phyloP scores from a whole-genome alignment of 2,797 vertebrate species.

The Bovichtus diacanthus region DNA sequence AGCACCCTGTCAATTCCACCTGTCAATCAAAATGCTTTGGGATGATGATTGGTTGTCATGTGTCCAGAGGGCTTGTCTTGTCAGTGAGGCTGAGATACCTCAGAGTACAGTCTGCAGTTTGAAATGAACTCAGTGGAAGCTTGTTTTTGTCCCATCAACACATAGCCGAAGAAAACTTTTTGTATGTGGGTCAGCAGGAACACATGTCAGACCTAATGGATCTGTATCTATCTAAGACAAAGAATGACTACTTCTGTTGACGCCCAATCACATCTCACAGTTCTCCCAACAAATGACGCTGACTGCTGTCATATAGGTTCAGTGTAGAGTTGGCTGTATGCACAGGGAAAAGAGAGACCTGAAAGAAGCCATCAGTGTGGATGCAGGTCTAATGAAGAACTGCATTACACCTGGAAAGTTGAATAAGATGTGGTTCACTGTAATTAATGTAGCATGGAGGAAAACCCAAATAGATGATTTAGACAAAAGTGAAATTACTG shows the following conservation, averaged over 20 bases:
- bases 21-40: constrained; percentile 53
- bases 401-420: background rate
- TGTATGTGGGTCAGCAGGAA: constrained; percentile 9
- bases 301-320: background rate
- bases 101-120: constrained; percentile 16
- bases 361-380: background rate
- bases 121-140: constrained; percentile 14
- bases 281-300: background rate
- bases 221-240: background rate
- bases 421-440: background rate
- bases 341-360: background rate
- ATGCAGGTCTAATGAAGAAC: background rate
- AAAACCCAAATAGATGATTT: background rate
- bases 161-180: background rate
- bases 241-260: background rate
- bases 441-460: background rate
- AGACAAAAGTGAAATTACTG: background rate
- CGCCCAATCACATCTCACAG: background rate
- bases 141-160: background rate
- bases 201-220: background rate
- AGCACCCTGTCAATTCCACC: constrained; percentile 58
- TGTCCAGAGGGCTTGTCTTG: constrained; percentile 58
- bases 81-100: constrained; percentile 29
- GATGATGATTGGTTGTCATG: constrained; percentile 57
- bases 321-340: background rate